Percentiles rank a stretch among this genome's conserved stretches.
These are phyloP conservation scores for Neodon shergylaensis DNA, from an alignment of 2,113 vertebrate species.

Conservation along the genomic window DNA sequence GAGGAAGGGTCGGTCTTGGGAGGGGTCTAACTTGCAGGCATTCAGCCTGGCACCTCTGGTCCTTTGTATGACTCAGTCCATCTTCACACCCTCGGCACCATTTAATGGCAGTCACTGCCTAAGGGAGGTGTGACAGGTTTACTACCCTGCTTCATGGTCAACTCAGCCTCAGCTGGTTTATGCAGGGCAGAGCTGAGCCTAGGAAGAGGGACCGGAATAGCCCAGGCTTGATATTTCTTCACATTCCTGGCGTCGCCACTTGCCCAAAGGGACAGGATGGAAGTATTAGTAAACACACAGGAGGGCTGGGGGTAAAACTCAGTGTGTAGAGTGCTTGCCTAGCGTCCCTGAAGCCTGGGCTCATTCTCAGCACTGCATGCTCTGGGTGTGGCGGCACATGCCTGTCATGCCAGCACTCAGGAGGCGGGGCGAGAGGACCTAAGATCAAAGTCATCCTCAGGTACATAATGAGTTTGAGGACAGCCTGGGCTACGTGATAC, in stretches of 20 bases:
- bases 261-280: not conserved
- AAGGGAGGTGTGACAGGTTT: not conserved
- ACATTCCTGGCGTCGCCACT: not conserved
- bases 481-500: not conserved
- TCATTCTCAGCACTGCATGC: not conserved
- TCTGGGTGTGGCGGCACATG: too few relatives aligned
- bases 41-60: not conserved
- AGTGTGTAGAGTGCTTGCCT: not conserved
- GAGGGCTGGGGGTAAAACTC: too few relatives aligned
- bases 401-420: not conserved
- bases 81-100: slow-evolving; percentile 19
- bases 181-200: not conserved
- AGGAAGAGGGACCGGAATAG: not conserved
- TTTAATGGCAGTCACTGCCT: not conserved
- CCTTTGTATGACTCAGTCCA: not conserved
- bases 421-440: not conserved
- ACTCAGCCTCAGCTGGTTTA: not conserved
- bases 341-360: not conserved
- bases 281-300: not conserved
- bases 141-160: not conserved
- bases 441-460: not conserved
- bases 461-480: not conserved
- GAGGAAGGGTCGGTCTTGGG: not conserved
- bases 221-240: not conserved
- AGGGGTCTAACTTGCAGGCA: not conserved